Conservation (phyloP, 2,797 vertebrate species). For the Xenentodon cancila region DNA sequence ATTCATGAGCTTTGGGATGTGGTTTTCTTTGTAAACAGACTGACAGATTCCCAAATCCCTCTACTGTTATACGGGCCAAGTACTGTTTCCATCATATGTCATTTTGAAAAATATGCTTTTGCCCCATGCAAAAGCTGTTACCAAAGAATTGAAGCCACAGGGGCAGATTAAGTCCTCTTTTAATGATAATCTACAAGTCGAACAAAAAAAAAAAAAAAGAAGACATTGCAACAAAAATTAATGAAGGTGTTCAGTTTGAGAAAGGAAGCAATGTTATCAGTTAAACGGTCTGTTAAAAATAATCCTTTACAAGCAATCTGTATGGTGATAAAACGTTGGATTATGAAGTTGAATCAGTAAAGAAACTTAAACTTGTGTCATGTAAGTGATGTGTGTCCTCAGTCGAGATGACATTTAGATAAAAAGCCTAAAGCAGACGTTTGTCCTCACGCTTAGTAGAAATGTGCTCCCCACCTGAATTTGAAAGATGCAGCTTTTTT, state of each 20-base stretch:
- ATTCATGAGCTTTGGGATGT: too few species aligned
- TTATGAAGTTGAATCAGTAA: slow-evolving; percentile 20
- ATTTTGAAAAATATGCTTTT: too few species aligned
- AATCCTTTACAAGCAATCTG: slow-evolving; percentile 24
- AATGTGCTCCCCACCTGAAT: slow-evolving; percentile 47
- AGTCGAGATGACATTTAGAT: too few species aligned
- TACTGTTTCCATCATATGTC: too few species aligned
- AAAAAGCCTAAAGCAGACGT: too few species aligned
- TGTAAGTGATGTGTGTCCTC: neutral
- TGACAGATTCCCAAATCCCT: too few species aligned
- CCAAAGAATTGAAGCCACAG: slow-evolving; percentile 1
- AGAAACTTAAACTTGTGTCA: slow-evolving; percentile 29
- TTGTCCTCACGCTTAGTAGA: slow-evolving; percentile 32
- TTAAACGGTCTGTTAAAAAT: slow-evolving; percentile 36
- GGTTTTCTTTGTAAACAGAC: too few species aligned
- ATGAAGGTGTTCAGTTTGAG: slow-evolving; percentile 18
- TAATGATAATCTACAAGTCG: neutral
- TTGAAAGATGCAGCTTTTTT: slow-evolving; percentile 36
- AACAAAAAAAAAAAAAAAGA: neutral
- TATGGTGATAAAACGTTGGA: slow-evolving; percentile 8
- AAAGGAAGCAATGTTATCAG: slow-evolving; percentile 27
- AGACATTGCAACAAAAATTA: slow-evolving; percentile 7
- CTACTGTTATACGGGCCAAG: too few species aligned
- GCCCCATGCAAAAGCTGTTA: neutral
- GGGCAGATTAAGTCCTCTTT: neutral